These are phyloP conservation scores for Actinernus sp. DNA, from an alignment of 92 coral and sea anemone species.

Conservation along the genomic window DNA sequence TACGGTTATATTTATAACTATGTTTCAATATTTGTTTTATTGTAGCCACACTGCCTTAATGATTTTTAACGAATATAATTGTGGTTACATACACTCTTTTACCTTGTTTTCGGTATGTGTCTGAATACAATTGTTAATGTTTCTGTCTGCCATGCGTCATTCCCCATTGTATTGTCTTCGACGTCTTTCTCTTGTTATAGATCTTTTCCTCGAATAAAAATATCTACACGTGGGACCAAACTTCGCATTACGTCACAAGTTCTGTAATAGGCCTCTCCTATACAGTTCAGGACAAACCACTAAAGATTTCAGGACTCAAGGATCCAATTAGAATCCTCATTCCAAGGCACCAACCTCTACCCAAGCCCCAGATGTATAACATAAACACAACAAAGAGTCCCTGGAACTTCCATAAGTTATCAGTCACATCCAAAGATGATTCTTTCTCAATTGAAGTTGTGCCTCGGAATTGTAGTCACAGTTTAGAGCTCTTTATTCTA, in stretches of 20 bases:
- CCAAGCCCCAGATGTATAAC: slow-evolving; percentile 33
- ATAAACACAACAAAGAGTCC: slow-evolving; percentile 16
- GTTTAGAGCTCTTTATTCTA: slow-evolving; percentile 27
- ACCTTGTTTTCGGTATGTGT: too few relatives aligned
- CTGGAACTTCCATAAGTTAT: slow-evolving; percentile 57
- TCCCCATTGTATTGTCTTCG: too few relatives aligned
- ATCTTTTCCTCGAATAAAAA: slow-evolving; percentile 53
- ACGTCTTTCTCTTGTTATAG: slow-evolving; percentile 12
- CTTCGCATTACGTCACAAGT: slow-evolving; percentile 42
- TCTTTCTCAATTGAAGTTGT: slow-evolving; percentile 61
- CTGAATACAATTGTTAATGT: too few relatives aligned
- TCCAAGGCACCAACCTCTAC: slow-evolving; percentile 36
- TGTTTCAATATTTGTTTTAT: too few relatives aligned
- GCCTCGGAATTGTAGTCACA: slow-evolving; percentile 60
- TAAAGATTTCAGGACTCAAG: slow-evolving; percentile 49
- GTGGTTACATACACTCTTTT: too few relatives aligned
- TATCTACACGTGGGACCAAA: slow-evolving; percentile 51
- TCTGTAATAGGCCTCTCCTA: slow-evolving; percentile 66
- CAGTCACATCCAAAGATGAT: slow-evolving; percentile 41
- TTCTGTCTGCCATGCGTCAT: too few relatives aligned
- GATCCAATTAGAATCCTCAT: slow-evolving; percentile 58
- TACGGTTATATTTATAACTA: too few relatives aligned
- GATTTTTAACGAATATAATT: too few relatives aligned
- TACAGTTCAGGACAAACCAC: slow-evolving; percentile 38
- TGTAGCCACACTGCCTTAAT: too few relatives aligned